Conservation (phyloP, 2,113 vertebrate genomes). For the Halcyon senegalensis region DNA sequence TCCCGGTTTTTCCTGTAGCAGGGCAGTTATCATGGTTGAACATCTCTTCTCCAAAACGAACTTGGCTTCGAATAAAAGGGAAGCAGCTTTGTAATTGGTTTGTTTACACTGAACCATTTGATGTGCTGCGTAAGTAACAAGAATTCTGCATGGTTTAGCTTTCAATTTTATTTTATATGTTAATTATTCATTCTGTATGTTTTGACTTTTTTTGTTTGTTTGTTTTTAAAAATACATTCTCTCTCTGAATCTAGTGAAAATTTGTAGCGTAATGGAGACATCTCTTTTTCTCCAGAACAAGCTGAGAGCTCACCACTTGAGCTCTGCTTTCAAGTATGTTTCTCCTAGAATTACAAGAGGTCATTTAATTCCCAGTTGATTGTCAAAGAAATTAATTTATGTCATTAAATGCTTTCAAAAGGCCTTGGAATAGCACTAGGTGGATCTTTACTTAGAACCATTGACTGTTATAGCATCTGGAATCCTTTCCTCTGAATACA, state of each 20-base stretch:
- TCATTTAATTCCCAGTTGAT: not conserved
- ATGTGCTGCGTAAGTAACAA: conserved; percentile 21
- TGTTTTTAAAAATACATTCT: not conserved
- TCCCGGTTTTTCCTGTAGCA: conserved; percentile 21
- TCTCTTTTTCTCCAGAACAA: not conserved
- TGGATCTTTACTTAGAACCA: not conserved
- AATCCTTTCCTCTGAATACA: not conserved
- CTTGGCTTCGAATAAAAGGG: conserved; percentile 53
- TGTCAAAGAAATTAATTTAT: conserved; percentile 1
- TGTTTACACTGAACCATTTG: conserved; percentile 38
- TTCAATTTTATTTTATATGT: not conserved
- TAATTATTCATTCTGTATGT: conserved; percentile 2
- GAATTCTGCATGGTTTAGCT: not conserved
- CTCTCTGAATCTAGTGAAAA: not conserved
- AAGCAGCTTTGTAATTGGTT: conserved; percentile 33
- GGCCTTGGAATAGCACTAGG: not conserved
- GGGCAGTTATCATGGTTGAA: conserved; percentile 33
- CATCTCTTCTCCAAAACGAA: conserved; percentile 57
- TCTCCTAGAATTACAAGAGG: not conserved
- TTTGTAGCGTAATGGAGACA: not conserved
- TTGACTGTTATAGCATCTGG: not conserved
- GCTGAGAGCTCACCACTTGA: not conserved
- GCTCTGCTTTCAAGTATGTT: not conserved
- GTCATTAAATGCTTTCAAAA: not conserved
- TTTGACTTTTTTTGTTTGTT: not conserved